Evolutionary conservation across 37 sponge, comb jelly and placozoan species (phyloP), one percentile per base, ranked within the genome.

Genomic region (Beroe forskalii): DNA sequence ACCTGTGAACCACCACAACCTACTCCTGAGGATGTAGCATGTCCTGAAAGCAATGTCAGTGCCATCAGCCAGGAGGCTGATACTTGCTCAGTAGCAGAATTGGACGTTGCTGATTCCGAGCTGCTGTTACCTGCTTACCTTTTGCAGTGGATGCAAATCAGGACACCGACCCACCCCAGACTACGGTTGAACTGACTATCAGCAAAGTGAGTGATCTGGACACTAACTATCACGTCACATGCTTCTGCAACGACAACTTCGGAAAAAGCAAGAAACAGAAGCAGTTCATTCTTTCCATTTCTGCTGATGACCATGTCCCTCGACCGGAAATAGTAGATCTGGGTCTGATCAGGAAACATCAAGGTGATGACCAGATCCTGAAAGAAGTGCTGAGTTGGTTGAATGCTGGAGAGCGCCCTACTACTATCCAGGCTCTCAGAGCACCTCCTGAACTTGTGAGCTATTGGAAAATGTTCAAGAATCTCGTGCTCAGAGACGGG

Each of bases 381-480:
- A 32, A 20, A 32, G 76, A 27, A 27, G 76, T 72, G 9, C 9
- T 17, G 76, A 72, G 30, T 32, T 72, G 76, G 76, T 4, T 72
- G 40, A 72, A 17, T 6, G 40, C 19, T 17, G 76, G 76, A 8
- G 8, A 32, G 9, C 76, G 76, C 19, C 28, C 19, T 20, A 12
- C 20, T 14, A 48, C 55, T 17, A 27, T 72, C 22, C 76, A 72
- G 22, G 40, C 76, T 4, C 19, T 27, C 40, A 28, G 76, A 36
- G 40, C 40, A 32, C 76, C 76, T 8, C 38, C 40, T 6, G 40
- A 72, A 72, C 76, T 72, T 17, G 22, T 72, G 8, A 38, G 28
- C 4, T 72, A 38, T 8, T 72, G 76, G 76, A 72, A 4, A 38
- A 17, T 27, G 76, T 72, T 72, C 23, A 72, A 72, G 19, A 27